phyloP scores from a whole-genome alignment of 2,888 invertebrate species.

The Leptopilina syphax region DNA sequence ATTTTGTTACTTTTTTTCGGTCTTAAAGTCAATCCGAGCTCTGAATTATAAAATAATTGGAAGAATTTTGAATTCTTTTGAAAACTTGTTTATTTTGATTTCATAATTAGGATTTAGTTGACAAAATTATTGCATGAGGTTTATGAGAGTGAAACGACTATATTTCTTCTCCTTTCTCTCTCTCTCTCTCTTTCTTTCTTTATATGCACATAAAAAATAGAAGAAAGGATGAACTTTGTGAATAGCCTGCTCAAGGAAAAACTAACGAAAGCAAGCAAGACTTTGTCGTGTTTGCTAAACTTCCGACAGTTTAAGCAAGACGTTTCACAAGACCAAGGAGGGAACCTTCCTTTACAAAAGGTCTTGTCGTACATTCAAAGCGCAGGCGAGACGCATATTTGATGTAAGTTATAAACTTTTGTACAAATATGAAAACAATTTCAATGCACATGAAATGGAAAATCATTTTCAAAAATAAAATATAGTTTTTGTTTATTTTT shows the following conservation, averaged over 20 bases:
- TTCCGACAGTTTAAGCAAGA: conserved; percentile 33
- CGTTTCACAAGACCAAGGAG: conserved; percentile 4
- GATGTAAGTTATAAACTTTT: conserved; percentile 33
- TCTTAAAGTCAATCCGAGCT: no score
- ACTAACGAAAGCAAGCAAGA: conserved; percentile 27
- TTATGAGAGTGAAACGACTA: no score
- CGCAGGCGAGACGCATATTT: conserved; percentile 15
- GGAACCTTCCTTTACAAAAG: background rate
- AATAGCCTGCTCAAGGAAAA: conserved; percentile 26
- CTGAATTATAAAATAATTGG: no score
- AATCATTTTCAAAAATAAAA: background rate
- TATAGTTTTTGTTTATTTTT: background rate
- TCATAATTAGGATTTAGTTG: no score
- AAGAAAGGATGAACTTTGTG: conserved; percentile 32
- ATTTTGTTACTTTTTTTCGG: no score
- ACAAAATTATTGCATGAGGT: no score
- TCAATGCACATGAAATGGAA: background rate
- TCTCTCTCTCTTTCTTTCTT: no score
- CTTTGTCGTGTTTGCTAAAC: conserved; percentile 34
- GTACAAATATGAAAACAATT: conserved; percentile 10
- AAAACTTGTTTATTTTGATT: no score
- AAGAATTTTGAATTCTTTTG: no score
- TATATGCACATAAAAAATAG: conserved; percentile 13
- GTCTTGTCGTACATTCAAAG: conserved; percentile 10
- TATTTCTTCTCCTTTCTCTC: no score